Evolutionary conservation across 2,797 vertebrate genomes (phyloP).

Genomic region (Chromis chromis): DNA sequence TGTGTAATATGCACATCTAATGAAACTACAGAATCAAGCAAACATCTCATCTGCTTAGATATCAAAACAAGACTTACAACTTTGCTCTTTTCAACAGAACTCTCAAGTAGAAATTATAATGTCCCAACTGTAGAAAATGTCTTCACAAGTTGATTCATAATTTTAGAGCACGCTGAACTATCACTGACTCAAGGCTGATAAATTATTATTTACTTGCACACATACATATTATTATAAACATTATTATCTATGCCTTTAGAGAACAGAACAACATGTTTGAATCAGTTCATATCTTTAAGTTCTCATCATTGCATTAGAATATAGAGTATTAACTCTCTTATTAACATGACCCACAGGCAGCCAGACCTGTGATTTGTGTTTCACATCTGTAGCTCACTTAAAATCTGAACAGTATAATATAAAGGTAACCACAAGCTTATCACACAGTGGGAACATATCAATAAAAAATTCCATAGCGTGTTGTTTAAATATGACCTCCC

Average conservation of each 20-base stretch:
- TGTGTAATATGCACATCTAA: not conserved
- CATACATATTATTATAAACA: not conserved
- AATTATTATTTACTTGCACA: not conserved
- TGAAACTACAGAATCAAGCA: not conserved
- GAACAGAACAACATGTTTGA: too few species aligned
- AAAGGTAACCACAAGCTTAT: not conserved
- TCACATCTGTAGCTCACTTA: not conserved
- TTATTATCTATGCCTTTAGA: too few species aligned
- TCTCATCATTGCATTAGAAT: too few species aligned
- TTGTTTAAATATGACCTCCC: slow-evolving; percentile 15
- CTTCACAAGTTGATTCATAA: not conserved
- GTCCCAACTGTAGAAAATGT: too few species aligned
- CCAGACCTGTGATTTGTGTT: not conserved
- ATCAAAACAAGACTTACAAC: too few species aligned
- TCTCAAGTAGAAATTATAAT: too few species aligned
- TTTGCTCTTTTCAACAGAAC: too few species aligned
- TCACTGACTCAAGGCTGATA: not conserved
- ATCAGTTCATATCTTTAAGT: too few species aligned
- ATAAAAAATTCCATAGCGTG: not conserved
- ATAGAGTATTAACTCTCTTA: too few species aligned
- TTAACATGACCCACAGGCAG: not conserved
- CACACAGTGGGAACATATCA: not conserved
- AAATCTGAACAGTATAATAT: not conserved
- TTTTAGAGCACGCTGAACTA: not conserved
- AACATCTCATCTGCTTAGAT: too few species aligned